Evolutionary conservation across 2,888 invertebrate species (phyloP), one percentile per base, ranked within the genome.

Genomic region (Xanthostigma xanthostigma): DNA sequence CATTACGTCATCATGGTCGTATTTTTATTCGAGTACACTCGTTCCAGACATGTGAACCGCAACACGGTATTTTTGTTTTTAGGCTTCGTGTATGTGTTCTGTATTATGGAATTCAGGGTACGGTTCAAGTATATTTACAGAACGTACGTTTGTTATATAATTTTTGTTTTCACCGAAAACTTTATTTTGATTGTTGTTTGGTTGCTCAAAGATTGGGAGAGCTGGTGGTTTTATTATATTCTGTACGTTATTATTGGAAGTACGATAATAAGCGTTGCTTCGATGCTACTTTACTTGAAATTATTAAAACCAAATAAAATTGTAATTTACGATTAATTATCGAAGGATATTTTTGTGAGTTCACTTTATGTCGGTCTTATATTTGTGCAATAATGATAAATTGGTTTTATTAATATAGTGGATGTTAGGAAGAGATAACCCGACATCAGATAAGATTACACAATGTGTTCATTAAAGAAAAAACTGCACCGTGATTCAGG

Each of bases 41-140:
- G 78, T 53, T 66, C 68, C 37, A 68, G 76, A 55, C 71, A 73
- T 62, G 63, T 73, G 1, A 60, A 73, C 47, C 69, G 69, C 49
- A 68, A 70, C 13, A 62, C 72, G 3, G 84, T 82, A 63, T 81
- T 80, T 58, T 60, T 84, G 51, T 79, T 85, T 61, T 73, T 87
- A 13, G 81, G 82, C 11, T 76, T 84, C 55, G 73, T 87, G 52
- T 87, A 83, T 59, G 71, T 85, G 48, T 81, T 86, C 62, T 81
- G 83, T 58, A 69, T 86, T 41, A 78, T 88, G 60, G 88, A 88
- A 66, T 85, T 87, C 58, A 81, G 84, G 61, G 75, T 86, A 48
- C 79, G 80, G 63, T 87, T 87, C 62, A 79, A 78, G 54, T 79
- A 81, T 58, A 76, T 83, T 14, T 76, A 79, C 5, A 70, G 78